Percentiles rank a stretch among this genome's conserved stretches.
Conservation (phyloP, 2,797 vertebrate genomes). For the Halcyon leucocephala region DNA sequence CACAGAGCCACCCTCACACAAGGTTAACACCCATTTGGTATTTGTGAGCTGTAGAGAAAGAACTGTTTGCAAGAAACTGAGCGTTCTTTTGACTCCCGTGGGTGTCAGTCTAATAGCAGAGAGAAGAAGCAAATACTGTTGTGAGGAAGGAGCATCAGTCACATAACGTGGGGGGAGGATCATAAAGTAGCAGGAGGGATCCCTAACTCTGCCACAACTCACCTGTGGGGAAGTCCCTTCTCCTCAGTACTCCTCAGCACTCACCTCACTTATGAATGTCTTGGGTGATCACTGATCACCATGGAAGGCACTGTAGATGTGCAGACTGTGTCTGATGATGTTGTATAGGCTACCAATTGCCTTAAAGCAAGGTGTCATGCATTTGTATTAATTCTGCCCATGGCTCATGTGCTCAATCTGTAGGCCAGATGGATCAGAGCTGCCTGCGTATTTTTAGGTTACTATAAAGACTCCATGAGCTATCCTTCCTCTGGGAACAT, state of each 20-base stretch:
- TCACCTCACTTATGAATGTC: not conserved
- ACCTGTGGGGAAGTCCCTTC: not conserved
- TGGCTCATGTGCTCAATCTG: not conserved
- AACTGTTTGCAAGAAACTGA: not conserved
- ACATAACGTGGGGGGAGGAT: not conserved
- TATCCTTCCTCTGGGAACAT: not conserved
- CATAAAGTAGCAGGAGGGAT: not conserved
- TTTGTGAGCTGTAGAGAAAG: not conserved
- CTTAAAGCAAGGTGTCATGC: constrained; percentile 34
- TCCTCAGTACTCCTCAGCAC: not conserved
- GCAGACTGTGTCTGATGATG: not conserved
- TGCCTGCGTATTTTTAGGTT: constrained; percentile 29
- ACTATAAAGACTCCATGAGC: not conserved
- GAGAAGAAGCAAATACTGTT: not conserved
- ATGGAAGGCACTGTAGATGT: not conserved
- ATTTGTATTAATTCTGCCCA: constrained; percentile 16
- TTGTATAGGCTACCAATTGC: constrained; percentile 11
- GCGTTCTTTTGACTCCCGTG: not conserved
- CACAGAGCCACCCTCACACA: not conserved
- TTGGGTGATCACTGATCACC: not conserved
- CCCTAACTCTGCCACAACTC: not conserved
- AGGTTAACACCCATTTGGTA: not conserved
- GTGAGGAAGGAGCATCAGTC: not conserved
- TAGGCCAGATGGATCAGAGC: constrained; percentile 27
- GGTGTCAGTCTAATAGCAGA: not conserved